Base-by-base conservation (phyloP, 2,797 vertebrate genomes). In the Micrastur ruficollis region DNA sequence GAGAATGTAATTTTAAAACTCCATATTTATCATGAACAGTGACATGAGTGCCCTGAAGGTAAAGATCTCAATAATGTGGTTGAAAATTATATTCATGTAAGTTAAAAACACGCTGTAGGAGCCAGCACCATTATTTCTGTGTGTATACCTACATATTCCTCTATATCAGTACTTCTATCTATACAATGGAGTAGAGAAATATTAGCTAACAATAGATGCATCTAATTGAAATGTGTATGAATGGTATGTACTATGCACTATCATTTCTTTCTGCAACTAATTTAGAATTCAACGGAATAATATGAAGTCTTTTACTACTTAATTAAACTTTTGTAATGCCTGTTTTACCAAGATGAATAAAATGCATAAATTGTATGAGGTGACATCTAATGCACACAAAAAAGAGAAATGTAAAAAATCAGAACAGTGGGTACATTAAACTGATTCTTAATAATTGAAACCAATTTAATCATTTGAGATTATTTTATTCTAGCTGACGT, bases 391-490 rank as follows among this genome's bases (percentile, higher is more conserved):
- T 98, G 98, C 98, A 98, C 98, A 98, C 97, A 98, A 97, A 98
- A 98, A 98, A 98, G 98, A 98, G 97, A 98, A 98, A 98, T 98
- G 98, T 97, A 98, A 98, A 95, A 98, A 98, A 98, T 98, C 97
- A 98, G 98, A 98, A 98, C 97, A 98, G 98, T 98, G 97, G 97
- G 97, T 98, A 98, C 98, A 98, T 98, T 98, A 98, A 98, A 98
- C 98, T 98, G 98, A 98, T 98, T 98, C 97, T 98, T 98, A 98
- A 98, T 98, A 98, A 99, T 98, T 98, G 98, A 98, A 98, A 98
- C 98, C 98, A 98, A 98, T 98, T 98, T 98, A 98, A 98, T 98
- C 97, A 98, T 98, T 97, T 98, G 97, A 98, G 97, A 98, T 98
- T 97, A 98, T 98, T 98, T 98, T 98, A 98, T 98, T 98, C 98